These are phyloP conservation scores for Scortum barcoo DNA, from an alignment of 2,113 vertebrate genomes.

Conservation along the genomic window DNA sequence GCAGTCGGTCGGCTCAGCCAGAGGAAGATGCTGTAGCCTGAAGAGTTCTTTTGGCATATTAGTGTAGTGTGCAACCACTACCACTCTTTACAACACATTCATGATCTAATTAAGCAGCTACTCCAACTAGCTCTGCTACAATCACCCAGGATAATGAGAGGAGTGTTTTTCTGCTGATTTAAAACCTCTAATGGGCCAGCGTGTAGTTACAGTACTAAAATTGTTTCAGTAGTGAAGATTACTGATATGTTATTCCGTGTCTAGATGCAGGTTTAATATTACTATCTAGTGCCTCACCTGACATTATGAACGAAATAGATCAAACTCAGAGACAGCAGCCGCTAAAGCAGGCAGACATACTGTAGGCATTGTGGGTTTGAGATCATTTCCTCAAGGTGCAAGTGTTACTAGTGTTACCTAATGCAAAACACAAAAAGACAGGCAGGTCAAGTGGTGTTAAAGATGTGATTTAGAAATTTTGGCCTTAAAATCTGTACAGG, in stretches of 20 bases:
- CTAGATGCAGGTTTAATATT: not conserved
- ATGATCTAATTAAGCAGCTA: not conserved
- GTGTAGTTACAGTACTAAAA: not conserved
- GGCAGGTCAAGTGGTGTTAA: not conserved
- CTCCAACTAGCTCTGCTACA: too few species aligned
- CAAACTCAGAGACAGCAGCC: not conserved
- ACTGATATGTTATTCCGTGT: not conserved
- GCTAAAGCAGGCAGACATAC: not conserved
- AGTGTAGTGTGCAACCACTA: not conserved
- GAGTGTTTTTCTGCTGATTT: not conserved
- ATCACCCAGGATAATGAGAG: too few species aligned
- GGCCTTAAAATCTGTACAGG: slow-evolving; percentile 23
- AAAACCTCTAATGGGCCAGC: not conserved
- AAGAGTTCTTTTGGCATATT: too few species aligned
- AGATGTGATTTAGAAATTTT: slow-evolving; percentile 4
- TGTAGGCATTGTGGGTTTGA: not conserved
- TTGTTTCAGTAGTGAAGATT: not conserved
- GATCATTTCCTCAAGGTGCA: too few species aligned
- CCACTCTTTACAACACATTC: not conserved
- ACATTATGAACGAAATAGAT: not conserved
- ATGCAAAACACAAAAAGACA: too few species aligned
- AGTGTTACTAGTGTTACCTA: too few species aligned
- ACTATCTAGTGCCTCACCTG: not conserved
- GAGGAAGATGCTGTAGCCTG: too few species aligned
- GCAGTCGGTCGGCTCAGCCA: too few species aligned